A percentile compares a stretch with the other conserved stretches of the same genome.
These are phyloP conservation scores for Ambastaia sidthimunki DNA, from an alignment of 2,797 vertebrate genomes.

Conservation along the genomic window DNA sequence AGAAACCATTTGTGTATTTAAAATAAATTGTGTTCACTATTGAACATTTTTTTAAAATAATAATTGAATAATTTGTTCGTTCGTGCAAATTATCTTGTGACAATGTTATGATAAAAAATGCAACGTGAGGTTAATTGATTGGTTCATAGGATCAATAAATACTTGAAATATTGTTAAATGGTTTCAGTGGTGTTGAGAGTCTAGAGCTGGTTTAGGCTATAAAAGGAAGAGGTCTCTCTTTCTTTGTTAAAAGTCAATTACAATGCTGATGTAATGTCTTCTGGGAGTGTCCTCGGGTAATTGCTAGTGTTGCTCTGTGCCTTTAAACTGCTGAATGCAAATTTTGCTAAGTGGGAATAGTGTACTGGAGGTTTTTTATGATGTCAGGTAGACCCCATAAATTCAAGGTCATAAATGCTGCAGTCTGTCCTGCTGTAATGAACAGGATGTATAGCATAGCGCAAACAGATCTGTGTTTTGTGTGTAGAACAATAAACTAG, in stretches of 20 bases:
- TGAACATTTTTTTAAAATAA: no score
- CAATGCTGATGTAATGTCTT: conserved; percentile 39
- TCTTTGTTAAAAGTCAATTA: conserved; percentile 42
- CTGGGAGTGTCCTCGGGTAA: conserved; percentile 32
- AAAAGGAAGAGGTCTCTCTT: conserved; percentile 8
- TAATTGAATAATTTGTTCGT: not conserved
- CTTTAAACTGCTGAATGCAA: conserved; percentile 30
- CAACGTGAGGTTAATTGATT: not conserved
- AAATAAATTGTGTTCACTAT: not conserved
- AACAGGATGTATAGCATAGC: not conserved
- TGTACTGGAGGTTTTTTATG: conserved; percentile 43
- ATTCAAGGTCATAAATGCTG: conserved; percentile 34
- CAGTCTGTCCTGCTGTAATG: not conserved
- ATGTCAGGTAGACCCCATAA: conserved; percentile 6
- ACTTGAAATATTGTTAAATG: not conserved
- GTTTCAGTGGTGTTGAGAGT: not conserved
- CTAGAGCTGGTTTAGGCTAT: not conserved
- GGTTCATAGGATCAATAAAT: not conserved
- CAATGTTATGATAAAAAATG: not conserved
- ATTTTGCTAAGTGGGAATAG: conserved; percentile 33
- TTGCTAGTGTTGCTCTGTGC: conserved; percentile 35
- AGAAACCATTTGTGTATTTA: not conserved
- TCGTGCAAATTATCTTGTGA: no score
- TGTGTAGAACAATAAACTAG: not conserved
- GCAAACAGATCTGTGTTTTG: conserved; percentile 1